Base-by-base conservation (phyloP, 2,888 invertebrate species). In the Lithophane semibrunnea region DNA sequence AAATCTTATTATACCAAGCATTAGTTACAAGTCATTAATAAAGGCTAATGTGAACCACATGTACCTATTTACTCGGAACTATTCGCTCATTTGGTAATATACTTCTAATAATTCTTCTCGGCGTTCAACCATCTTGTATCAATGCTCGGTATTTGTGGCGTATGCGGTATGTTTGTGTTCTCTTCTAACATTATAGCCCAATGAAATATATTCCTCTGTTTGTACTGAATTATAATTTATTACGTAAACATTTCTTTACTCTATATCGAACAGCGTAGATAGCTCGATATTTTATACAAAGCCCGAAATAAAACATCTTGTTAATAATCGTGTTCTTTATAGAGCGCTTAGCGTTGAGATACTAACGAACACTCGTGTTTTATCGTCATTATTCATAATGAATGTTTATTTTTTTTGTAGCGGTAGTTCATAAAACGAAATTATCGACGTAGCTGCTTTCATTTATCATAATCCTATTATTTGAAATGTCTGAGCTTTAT, bases 151-250 rank as follows among this genome's bases (percentile, higher is more conserved):
- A n/a, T 72, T 69, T 69, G 16, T 49, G 58, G 29, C n/a, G 2
- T 52, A 12, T 29, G 64, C 85, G 91, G 89, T 88, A 81, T 86
- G 86, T 90, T 91, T 89, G 90, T 91, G 88, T 91, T 90, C 88
- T 88, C 82, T 73, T 90, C 89, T 91, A 88, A 93, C 94, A 94
- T 95, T 94, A 95, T 93, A 90, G 90, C 82, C 90, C 90, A 93
- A 94, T 95, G 94, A 96, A 96, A 95, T 94, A 93, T 93, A 94
- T 94, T 88, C 92, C 92, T 92, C 93, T 95, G 95, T 96, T 95
- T 95, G 92, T 93, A 89, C 94, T 94, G 93, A 93, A 93, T 93
- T 91, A 92, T 94, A 94, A 95, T 96, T 95, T 96, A 96, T 95
- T 78, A 92, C 86, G 90, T 95, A 95, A 96, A 95, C 93, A 95